phyloP scores from a whole-genome alignment of 2,888 invertebrate species.

The Pantelozetes paolii region DNA sequence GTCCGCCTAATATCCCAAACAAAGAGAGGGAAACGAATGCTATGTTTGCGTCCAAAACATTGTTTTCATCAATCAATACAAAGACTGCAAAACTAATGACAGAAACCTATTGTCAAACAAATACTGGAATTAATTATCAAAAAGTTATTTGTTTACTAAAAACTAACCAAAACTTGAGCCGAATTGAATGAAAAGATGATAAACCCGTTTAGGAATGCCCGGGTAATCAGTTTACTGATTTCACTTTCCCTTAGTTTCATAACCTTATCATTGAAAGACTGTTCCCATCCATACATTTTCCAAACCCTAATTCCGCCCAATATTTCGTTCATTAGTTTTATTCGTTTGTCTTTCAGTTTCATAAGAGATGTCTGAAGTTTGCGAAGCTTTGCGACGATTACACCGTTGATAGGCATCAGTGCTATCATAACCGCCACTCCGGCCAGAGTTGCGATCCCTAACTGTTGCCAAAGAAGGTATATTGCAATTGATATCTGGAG shows the following conservation, averaged over 20 bases:
- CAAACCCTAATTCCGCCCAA: conserved; percentile 85
- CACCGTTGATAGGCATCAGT: conserved; percentile 53
- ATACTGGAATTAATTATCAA: background rate
- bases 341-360: conserved; percentile 87
- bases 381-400: conserved; percentile 49
- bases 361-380: conserved; percentile 64
- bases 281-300: conserved; percentile 91
- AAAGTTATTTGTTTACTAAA: conserved; percentile 45
- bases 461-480: conserved; percentile 48
- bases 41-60: conserved; percentile 49
- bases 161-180: conserved; percentile 61
- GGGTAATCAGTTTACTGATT: conserved; percentile 74
- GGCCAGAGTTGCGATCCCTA: conserved; percentile 53
- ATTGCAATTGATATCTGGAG: conserved; percentile 50
- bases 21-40: conserved; percentile 54
- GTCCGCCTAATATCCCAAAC: conserved; percentile 52
- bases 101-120: conserved; percentile 55
- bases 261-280: conserved; percentile 82
- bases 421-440: conserved; percentile 57
- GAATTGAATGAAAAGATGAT: conserved; percentile 91
- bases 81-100: conserved; percentile 41
- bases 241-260: conserved; percentile 79
- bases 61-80: conserved; percentile 33
- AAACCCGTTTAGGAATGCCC: conserved; percentile 80
- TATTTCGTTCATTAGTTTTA: conserved; percentile 88